Percentiles rank a stretch among this genome's conserved stretches.
Evolutionary conservation across 2,888 invertebrate genomes (phyloP).

Genomic region (Dryocosmus kuriphilus): DNA sequence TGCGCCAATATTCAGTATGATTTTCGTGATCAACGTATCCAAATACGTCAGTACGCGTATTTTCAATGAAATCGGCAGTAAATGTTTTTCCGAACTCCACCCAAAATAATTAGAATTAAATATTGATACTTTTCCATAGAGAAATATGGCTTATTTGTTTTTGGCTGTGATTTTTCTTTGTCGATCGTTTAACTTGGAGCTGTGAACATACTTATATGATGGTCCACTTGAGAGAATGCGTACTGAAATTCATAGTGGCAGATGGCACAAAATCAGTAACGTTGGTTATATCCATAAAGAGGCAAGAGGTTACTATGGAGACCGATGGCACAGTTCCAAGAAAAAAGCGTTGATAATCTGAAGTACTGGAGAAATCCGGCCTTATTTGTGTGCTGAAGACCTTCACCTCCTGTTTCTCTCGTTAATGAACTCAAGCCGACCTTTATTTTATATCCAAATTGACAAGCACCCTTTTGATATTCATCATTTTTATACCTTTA

Average conservation of each 20-base stretch:
- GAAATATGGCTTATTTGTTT: not conserved
- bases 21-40: too few relatives aligned
- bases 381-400: constrained; percentile 67
- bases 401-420: constrained; percentile 62
- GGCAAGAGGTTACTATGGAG: constrained; percentile 67
- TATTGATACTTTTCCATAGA: not conserved
- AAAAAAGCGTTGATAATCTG: constrained; percentile 71
- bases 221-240: constrained; percentile 40
- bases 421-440: constrained; percentile 19
- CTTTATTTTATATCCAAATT: constrained; percentile 8
- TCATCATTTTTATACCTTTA: not conserved
- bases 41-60: too few relatives aligned
- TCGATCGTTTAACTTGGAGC: not conserved
- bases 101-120: too few relatives aligned
- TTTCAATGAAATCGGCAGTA: too few relatives aligned
- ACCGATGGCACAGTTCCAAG: constrained; percentile 71
- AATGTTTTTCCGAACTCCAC: too few relatives aligned
- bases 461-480: not conserved
- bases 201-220: not conserved
- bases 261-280: constrained; percentile 60
- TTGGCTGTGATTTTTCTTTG: not conserved
- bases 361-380: constrained; percentile 67
- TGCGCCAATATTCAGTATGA: too few relatives aligned
- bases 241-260: constrained; percentile 38
- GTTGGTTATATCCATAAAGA: constrained; percentile 60